Conservation (phyloP, 2,797 vertebrate species). For the Luscinia luscinia region DNA sequence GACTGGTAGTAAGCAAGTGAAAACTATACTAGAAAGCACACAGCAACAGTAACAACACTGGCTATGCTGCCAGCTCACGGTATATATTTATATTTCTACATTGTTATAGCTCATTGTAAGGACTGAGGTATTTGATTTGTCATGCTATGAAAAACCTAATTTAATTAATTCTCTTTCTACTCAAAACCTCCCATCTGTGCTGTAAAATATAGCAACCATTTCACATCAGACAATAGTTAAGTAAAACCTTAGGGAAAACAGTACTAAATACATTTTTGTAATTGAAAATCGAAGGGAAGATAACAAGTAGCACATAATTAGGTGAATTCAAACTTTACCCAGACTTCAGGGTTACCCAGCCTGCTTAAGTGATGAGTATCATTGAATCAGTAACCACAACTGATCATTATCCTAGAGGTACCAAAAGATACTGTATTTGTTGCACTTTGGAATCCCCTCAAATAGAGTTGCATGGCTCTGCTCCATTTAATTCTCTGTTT, state of each 20-base stretch:
- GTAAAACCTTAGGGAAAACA: not conserved
- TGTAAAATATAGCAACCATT: constrained; percentile 13
- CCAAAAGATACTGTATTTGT: not conserved
- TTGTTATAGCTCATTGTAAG: not conserved
- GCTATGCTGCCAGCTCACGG: not conserved
- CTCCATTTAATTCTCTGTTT: constrained; percentile 28
- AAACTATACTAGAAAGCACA: not conserved
- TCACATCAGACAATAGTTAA: not conserved
- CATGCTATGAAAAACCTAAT: not conserved
- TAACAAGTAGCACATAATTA: constrained; percentile 1
- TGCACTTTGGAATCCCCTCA: not conserved
- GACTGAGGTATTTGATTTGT: not conserved
- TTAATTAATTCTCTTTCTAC: not conserved
- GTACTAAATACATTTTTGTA: not conserved
- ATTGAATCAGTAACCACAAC: constrained; percentile 9
- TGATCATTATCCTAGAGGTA: not conserved
- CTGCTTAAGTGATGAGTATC: not conserved
- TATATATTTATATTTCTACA: too few species aligned
- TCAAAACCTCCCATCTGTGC: not conserved
- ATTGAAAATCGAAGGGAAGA: constrained; percentile 11
- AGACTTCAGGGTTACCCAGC: not conserved
- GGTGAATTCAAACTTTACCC: not conserved
- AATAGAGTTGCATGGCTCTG: not conserved
- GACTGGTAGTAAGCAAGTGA: not conserved
- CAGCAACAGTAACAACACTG: not conserved